These are phyloP conservation scores for Abrostola triplasia DNA, from an alignment of 2,888 invertebrate species.

Conservation along the genomic window DNA sequence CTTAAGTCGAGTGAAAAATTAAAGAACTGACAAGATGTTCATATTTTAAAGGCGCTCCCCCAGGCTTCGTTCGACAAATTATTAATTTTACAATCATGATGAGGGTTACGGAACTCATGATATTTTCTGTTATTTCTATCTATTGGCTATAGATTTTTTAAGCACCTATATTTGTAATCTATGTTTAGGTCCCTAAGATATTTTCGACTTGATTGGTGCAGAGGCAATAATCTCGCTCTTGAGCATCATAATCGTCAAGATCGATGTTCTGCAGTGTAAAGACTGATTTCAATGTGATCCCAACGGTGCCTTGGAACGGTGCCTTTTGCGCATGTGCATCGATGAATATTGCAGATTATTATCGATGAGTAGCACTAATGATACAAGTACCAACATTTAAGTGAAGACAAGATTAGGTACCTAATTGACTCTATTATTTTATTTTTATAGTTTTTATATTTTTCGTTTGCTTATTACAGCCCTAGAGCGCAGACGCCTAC, in stretches of 20 bases:
- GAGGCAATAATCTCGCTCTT: no score
- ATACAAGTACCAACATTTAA: no score
- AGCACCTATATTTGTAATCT: conserved; percentile 1
- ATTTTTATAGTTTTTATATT: no score
- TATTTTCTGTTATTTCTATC: no score
- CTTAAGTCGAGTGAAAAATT: conserved; percentile 67
- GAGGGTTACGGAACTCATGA: conserved; percentile 34
- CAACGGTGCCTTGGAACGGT: no score
- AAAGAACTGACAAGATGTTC: conserved; percentile 74
- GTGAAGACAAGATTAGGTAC: no score
- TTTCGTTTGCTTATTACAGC: conserved; percentile 5
- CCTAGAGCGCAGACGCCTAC: conserved; percentile 8
- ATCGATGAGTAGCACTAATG: not conserved
- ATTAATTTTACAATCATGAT: conserved; percentile 69
- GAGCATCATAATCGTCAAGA: no score
- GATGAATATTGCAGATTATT: not conserved
- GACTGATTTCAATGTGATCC: no score
- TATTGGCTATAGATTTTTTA: conserved; percentile 10
- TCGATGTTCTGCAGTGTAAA: no score
- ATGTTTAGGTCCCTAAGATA: no score
- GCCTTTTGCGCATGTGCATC: conserved; percentile 1
- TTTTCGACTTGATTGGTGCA: no score
- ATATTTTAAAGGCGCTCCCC: conserved; percentile 63
- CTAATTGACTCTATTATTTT: no score
- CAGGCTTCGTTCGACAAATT: conserved; percentile 67